Evolutionary conservation across 2,797 vertebrate genomes (phyloP).

Genomic region (Rachycentron canadum): DNA sequence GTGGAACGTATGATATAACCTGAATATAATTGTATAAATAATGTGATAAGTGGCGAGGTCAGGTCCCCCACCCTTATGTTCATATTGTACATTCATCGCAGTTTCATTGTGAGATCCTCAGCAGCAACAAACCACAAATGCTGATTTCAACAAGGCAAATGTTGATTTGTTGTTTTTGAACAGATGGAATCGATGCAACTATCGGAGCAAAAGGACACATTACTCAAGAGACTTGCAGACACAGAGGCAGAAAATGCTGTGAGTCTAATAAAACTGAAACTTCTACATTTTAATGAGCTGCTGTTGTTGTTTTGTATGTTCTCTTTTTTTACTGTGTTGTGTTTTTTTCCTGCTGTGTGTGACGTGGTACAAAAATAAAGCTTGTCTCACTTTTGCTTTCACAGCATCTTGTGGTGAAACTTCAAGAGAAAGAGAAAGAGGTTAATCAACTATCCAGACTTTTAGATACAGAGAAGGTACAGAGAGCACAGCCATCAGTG

Average conservation of each 20-base stretch:
- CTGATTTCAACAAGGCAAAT: background rate
- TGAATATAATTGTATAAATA: no score
- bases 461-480: slow-evolving; percentile 92
- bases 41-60: no score
- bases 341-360: background rate
- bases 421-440: slow-evolving; percentile 91
- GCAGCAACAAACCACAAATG: background rate
- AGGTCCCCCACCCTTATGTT: no score
- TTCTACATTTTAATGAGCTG: background rate
- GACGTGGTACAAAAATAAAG: background rate
- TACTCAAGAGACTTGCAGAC: slow-evolving; percentile 88
- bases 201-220: slow-evolving; percentile 84
- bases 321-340: background rate
- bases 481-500: background rate
- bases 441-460: slow-evolving; percentile 82
- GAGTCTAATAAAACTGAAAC: slow-evolving; percentile 28
- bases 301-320: background rate
- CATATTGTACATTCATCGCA: no score
- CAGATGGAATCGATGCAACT: slow-evolving; percentile 86
- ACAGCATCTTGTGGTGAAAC: slow-evolving; percentile 88
- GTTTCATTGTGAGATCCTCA: no score
- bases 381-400: slow-evolving; percentile 34
- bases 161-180: slow-evolving; percentile 38
- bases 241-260: slow-evolving; percentile 90
- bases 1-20: no score